Conservation (phyloP, 2,797 vertebrate species). For the Myotis findleyi region DNA sequence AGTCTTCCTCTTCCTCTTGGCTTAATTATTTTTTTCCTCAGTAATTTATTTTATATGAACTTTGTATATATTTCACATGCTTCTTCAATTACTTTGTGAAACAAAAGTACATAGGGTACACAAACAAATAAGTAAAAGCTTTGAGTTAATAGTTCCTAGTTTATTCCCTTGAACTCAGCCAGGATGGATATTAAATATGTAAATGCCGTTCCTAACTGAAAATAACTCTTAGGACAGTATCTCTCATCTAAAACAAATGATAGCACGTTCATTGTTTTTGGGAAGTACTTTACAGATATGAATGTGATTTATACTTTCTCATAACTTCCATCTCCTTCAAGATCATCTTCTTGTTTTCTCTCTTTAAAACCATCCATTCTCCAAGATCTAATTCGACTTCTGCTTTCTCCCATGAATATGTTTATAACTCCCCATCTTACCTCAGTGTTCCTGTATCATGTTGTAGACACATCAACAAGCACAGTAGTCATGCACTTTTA, state of each 20-base stretch:
- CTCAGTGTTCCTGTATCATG: not conserved
- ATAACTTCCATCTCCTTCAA: not conserved
- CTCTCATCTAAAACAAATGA: not conserved
- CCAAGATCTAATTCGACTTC: not conserved
- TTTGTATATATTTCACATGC: not conserved
- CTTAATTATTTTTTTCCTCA: slow-evolving; percentile 29
- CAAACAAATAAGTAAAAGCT: not conserved
- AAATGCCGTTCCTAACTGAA: not conserved
- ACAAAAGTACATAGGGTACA: not conserved
- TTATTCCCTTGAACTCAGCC: not conserved
- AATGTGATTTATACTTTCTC: not conserved
- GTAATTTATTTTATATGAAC: not conserved
- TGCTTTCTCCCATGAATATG: not conserved
- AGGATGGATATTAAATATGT: not conserved
- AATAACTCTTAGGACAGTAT: not conserved
- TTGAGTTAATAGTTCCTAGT: not conserved
- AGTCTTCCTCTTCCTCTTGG: not conserved
- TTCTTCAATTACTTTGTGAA: not conserved
- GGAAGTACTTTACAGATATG: not conserved
- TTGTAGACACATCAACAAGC: not conserved
- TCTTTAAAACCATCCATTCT: not conserved
- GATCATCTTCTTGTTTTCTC: not conserved
- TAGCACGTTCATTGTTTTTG: not conserved
- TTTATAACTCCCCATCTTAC: not conserved
- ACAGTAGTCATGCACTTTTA: not conserved